Evolutionary conservation across 2,888 invertebrate species (phyloP), one percentile per base, ranked within the genome.

Genomic region (Cryptocephalus primarius): DNA sequence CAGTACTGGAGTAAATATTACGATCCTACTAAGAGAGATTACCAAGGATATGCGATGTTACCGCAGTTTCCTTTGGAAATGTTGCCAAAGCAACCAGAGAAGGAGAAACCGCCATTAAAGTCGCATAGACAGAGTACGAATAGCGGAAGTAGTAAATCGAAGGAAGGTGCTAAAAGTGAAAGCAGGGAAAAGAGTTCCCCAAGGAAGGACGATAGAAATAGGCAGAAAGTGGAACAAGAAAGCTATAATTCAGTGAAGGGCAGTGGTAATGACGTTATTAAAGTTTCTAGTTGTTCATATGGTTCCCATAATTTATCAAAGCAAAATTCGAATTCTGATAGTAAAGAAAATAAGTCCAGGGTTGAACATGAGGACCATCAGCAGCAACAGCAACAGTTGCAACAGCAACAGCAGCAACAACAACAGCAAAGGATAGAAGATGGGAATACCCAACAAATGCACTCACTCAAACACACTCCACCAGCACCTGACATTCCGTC

Each of bases 401-500:
- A n/a, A 6, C 40, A n/a, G n/a, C 40, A 43, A 32, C 44, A 11
- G 33, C 45, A 42, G 39, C 49, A 40, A 14, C 40, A 50, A 31
- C 42, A 48, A 40, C 51, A 54, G 9, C 53, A 60, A 33, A 44
- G 49, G 40, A 46, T 53, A 8, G 49, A 50, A 9, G 51, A 55
- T 32, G 46, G 51, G 33, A 46, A 51, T 8, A 39, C 45, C 8
- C 49, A 52, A 6, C 55, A 57, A 9, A 49, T 49, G 11, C 38
- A 44, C 12, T 39, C 51, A 1, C 42, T 47, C 8, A 51, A 54
- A 33, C 51, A 52, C 33, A 48, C 47, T 11, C 50, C 48, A 13
- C 72, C 75, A 8, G 59, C 62, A 36, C 67, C 69, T 11, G 84
- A 83, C 42, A 68, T 85, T 50, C 82, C 84, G n/a, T 85, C 86